Base-by-base conservation (phyloP, 2,797 vertebrate species). In the Acipenser ruthenus region DNA sequence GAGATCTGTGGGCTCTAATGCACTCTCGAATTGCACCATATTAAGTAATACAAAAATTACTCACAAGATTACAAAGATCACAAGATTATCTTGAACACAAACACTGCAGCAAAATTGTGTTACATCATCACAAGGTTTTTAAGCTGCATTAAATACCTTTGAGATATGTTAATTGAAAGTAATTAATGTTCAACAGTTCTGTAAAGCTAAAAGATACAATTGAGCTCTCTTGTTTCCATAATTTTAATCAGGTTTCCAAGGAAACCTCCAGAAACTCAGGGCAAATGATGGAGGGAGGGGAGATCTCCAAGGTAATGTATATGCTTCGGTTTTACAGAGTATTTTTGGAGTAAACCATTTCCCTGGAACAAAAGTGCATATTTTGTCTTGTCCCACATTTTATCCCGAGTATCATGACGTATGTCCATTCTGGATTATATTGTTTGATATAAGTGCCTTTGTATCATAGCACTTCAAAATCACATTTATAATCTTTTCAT, bases 201-300 rank as follows among this genome's bases (percentile, higher is more conserved):
- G 49, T 63, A 64, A 53, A 56, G 47, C 66, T 71, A 60, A 65
- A 62, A 71, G 68, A 58, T 69, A 69, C 68, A 69, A 71, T 65
- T 71, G 70, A 71, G 66, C 75, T 74, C 63, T 81, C 70, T 84
- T 67, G 52, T 84, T 82, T 84, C 75, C 83, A 71, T 73, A 60
- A 76, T 61, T 74, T 66, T 77, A 75, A 81, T 81, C 73, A 86
- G 83, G 86, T 86, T 83, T 74, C 84, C 72, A 66, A 83, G 84
- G 84, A 77, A 72, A 84, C 74, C 49, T 75, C 74, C 68, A 81
- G 80, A 81, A 78, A 75, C 72, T 79, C 79, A 81, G 77, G 80
- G 83, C 74, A 79, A 79, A 79, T 82, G 76, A 76, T 74, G 74
- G 72, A 81, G 67, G 66, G 67, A 65, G 66, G 67, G 63, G 67